Base-by-base conservation (phyloP, 2,113 vertebrate species). In the Peromyscus polionotus region DNA sequence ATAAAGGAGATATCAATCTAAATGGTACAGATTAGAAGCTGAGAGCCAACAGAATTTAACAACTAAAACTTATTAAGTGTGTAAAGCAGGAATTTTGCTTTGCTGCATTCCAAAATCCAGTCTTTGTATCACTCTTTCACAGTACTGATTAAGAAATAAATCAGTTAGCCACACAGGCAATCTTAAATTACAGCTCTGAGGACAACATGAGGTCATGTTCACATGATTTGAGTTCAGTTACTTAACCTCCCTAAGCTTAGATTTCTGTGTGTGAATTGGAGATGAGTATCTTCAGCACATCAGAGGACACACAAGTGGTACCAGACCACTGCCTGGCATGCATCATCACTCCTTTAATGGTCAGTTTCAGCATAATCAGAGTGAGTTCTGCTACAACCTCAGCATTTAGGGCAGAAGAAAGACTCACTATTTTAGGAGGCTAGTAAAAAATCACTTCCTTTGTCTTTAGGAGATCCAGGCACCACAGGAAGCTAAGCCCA, bases 251-350 rank as follows among this genome's bases (percentile, higher is more conserved):
- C 83, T 19, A 4, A 24, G 59, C 70, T 95, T 72, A 61, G 73
- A 84, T 83, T 97, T 80, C 79, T 76, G 14, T 65, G 83, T 96
- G 87, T 89, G 90, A 90, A 95, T 70, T 92, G 81, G 93, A 96
- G 63, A 77, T 89, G 28, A 76, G 6, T 88, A 72, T 48, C 54
- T 85, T 51, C n/a, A 26, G 28, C 48, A 45, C 8, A 0, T 39
- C 28, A 63, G 26, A 80, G 63, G 57, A 57, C 84, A 79, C 9
- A n/a, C 28, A 61, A 26, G 61, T 36, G 26, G 3, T 67, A 42
- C 28, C 20, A 61, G 54, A 80, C 77, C 63, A 28, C 19, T 51
- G 5, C 24, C 68, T 22, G 85, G 70, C 51, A n/a, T 0, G 0
- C 73, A 68, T 10, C 20, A 68, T 72, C 70, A n/a, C 20, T 10